Evolutionary conservation across 2,113 vertebrate genomes (phyloP).

Genomic region (Triplophysa rosa): DNA sequence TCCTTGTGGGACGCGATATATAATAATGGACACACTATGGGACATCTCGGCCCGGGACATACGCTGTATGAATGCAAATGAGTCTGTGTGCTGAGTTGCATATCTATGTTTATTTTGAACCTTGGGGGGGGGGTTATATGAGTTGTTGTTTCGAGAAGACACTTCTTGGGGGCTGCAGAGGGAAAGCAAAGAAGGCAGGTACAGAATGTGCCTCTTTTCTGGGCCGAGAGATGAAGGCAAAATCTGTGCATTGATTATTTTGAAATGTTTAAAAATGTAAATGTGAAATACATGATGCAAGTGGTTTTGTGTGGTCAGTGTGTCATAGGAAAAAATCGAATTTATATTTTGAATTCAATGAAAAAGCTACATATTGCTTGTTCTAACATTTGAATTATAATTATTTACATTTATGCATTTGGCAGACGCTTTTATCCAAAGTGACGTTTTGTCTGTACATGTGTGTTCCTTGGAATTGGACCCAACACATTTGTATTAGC

Average conservation of each 20-base stretch:
- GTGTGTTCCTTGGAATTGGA: too few relatives aligned
- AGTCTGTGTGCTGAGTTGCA: slow-evolving; percentile 3
- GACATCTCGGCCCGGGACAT: slow-evolving; percentile 1
- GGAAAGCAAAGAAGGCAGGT: not conserved
- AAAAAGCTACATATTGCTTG: too few relatives aligned
- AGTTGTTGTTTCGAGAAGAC: not conserved
- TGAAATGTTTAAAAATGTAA: not conserved
- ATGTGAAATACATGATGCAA: not conserved
- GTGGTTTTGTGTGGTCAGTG: not conserved
- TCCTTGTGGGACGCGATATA: not conserved
- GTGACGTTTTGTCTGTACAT: too few relatives aligned
- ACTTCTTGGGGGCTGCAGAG: not conserved
- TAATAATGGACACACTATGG: not conserved
- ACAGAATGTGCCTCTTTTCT: not conserved
- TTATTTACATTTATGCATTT: too few relatives aligned
- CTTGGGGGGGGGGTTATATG: not conserved
- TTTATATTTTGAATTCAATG: too few relatives aligned
- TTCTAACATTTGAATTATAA: too few relatives aligned
- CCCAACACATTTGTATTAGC: too few relatives aligned
- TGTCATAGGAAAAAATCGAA: not conserved
- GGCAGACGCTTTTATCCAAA: too few relatives aligned
- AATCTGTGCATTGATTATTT: not conserved
- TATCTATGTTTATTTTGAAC: slow-evolving; percentile 24
- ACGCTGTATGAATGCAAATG: not conserved
- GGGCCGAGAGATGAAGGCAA: not conserved